Base-by-base conservation (phyloP, 2,113 vertebrate genomes). In the Lynx canadensis region DNA sequence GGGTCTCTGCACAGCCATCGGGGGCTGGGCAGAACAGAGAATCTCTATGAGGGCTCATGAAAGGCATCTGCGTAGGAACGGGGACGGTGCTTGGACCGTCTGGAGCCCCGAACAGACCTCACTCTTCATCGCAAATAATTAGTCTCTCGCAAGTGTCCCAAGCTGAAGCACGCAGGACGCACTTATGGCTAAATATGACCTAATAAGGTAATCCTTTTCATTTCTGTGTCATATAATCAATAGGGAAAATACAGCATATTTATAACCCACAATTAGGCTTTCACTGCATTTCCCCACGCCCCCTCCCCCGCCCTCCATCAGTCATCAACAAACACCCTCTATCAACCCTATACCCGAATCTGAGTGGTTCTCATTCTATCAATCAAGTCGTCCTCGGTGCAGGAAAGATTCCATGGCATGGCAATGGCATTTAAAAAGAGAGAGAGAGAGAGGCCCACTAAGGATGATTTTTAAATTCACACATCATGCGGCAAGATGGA, bases 231-330 rank as follows among this genome's bases (percentile, higher is more conserved):
- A 81, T 50, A 85, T 89, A 94, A 95, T 97, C 97, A 69, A 96
- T 89, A 94, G 91, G 74, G 83, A 63, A 93, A 86, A 87, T 45
- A 18, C 76, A 88, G 96, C 69, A 50, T 94, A 95, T 97, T 97
- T 96, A 94, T 91, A 96, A 96, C 80, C 83, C 93, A 92, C 96
- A 96, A 95, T 90, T 85, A 81, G 92, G 69, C 89, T 94, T 95
- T 86, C 96, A 45, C 48, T 27, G 33, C 25, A 33, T 57, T 41
- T 25, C 57, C 57, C 21, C 57, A 7, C 6, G 1, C 41, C 4
- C 1, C n/a, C 48, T 6, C 23, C 13, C 38, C 73, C 45, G 7
- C 45, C 45, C 45, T 45, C 74, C 76, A 4, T 50, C 4, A 36
- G 23, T 82, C 87, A 82, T 76, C 73, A 45, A 16, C 89, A 92